Base-by-base conservation (phyloP, 2,797 vertebrate species). In the Acanthopagrus latus region DNA sequence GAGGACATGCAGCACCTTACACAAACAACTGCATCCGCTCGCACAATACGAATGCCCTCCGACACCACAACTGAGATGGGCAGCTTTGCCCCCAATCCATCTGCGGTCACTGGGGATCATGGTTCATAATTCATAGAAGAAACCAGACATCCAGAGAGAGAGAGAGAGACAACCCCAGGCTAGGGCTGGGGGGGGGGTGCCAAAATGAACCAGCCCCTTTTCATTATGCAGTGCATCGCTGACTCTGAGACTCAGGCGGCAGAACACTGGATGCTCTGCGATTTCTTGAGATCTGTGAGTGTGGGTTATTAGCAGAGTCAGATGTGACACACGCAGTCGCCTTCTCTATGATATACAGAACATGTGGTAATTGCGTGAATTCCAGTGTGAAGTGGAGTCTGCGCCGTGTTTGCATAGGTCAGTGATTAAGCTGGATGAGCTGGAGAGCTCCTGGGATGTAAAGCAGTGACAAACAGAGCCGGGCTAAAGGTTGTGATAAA, bases 61-160 rank as follows among this genome's bases (percentile, higher is more conserved):
- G 62, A 90, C 91, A 87, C 55, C 56, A 51, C 80, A 59, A 60
- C 84, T 76, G 67, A 86, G 90, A 74, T 69, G 73, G 86, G 74
- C 87, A 70, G 83, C 89, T 81, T 80, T 87, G 44, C 85, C 81
- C 80, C 77, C 79, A 86, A 88, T 91, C 87, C 91, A 92, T 91
- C 89, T 86, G 78, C 71, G 82, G 90, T 72, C 83, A 68, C 82
- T 62, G 65, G 86, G 89, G 92, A 88, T 93, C 85, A 82, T 83
- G 75, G 87, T 95, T 94, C 92, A 96, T 96, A 95, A 96, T 95
- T 96, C 92, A 95, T 94, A 84, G 86, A 84, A 54, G 71, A 71
- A 85, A 79, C 81, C 86, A 94, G 93, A 93, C 92, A 81, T 89
- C 84, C 84, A 76, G 69, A 84, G 86, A 88, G 83, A 27, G 25